Evolutionary conservation across 2,888 invertebrate species (phyloP), one percentile per base, ranked within the genome.

Genomic region (Rhyacophila evoluta): DNA sequence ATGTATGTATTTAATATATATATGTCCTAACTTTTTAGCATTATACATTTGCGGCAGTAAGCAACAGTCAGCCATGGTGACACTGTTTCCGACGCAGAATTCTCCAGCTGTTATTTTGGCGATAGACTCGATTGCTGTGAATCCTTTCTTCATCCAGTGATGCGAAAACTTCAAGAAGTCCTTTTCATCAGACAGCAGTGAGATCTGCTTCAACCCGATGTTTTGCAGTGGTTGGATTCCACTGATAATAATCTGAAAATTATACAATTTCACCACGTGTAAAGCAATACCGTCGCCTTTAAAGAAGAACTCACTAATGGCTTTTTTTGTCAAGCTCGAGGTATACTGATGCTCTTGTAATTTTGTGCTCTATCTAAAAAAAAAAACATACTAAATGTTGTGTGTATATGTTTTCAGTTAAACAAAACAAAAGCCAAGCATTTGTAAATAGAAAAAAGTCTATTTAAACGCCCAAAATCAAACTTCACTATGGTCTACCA

Each of bases 201-300:
- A 82, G 28, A 86, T 85, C 6, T 87, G 83, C 29, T 89, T 86
- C 1, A 93, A 86, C 1, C 87, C 86, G 0, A 91, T 83, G 85
- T 94, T 94, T 85, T 94, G 94, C 5, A 94, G 84, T 0, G 94
- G 94, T 85, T 94, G 94, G 80, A 93, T 93, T 1, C 93, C 94
- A 8, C 92, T 89, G 1, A 91, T 91, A 75, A 94, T 84, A 1
- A 90, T 84, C 92, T 88, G 84, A 86, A 87, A 81, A 86, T 10
- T 15, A 1, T 10, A 33, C 29, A 6, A 33, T n/a, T n/a, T n/a
- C n/a, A n/a, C n/a, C n/a, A n/a, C n/a, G n/a, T n/a, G n/a, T n/a
- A n/a, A n/a, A n/a, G n/a, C n/a, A n/a, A n/a, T n/a, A n/a, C n/a
- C n/a, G n/a, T n/a, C n/a, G n/a, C n/a, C n/a, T n/a, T n/a, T n/a